Base-by-base conservation (phyloP, 2,113 vertebrate genomes). In the Aegypius monachus region DNA sequence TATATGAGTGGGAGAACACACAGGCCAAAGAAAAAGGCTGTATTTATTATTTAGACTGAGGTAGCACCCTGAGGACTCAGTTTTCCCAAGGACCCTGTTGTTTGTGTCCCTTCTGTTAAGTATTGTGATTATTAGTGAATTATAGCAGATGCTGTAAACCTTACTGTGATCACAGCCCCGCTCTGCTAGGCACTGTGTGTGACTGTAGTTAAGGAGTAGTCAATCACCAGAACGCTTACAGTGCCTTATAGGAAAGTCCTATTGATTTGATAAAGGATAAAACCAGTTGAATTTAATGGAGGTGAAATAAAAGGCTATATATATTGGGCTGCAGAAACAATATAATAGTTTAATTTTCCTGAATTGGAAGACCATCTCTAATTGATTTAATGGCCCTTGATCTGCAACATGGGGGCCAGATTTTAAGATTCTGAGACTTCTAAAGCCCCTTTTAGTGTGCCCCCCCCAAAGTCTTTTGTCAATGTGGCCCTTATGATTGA, bases 401-500 rank as follows among this genome's bases (percentile, higher is more conserved):
- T 29, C 43, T 77, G 34, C 27, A 23, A 3, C 17, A 3, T 0
- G 26, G 11, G n/a, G 20, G n/a, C 5, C 26, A 38, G 34, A 40
- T 45, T 66, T 71, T 71, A 40, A 53, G 67, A 27, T n/a, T 56
- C 26, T 84, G 72, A 77, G 53, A 9, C 16, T 47, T 42, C 25
- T 26, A 38, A 63, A 58, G n/a, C 22, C 22, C 12, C 36, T 56
- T 40, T 16, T 67, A 58, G 7, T 26, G 56, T 67, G 59, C 7
- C 11, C 10, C 10, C 25, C 15, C 26, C 17, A 1, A 18, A 9
- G 19, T 19, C 23, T 58, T 67, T 18, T 65, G 43, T 45, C 55
- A 29, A 0, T 3, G 14, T 38, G 36, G 6, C 23, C 47, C 36
- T 53, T 22, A 5, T 1, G 6, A 7, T 10, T 72, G 61, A 2